Evolutionary conservation across 2,113 vertebrate species (phyloP).

Genomic region (Chaetodon auriga): DNA sequence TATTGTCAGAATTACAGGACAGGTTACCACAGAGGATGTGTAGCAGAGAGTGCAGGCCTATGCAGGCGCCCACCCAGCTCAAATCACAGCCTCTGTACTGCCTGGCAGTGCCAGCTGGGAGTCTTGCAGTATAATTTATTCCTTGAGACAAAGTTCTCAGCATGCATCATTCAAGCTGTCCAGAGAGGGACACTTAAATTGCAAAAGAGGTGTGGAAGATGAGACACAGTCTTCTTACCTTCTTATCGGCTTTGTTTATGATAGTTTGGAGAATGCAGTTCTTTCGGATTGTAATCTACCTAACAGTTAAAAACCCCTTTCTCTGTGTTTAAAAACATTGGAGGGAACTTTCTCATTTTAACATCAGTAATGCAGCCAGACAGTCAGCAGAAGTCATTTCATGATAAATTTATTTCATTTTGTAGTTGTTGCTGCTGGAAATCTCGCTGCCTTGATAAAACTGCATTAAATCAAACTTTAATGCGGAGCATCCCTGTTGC

Average conservation of each 20-base stretch:
- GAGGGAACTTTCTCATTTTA: background rate
- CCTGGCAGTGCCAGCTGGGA: constrained; percentile 59
- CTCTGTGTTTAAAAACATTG: background rate
- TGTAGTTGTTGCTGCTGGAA: constrained; percentile 38
- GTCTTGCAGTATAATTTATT: constrained; percentile 59
- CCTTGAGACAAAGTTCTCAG: constrained; percentile 30
- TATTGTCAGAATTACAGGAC: constrained; percentile 73
- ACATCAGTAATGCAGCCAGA: background rate
- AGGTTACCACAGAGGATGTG: constrained; percentile 73
- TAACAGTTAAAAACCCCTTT: background rate
- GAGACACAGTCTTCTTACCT: background rate
- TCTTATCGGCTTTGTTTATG: constrained; percentile 5
- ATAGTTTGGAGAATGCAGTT: background rate
- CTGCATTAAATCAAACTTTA: constrained; percentile 72
- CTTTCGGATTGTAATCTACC: background rate
- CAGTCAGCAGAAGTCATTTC: constrained; percentile 9
- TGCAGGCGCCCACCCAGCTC: constrained; percentile 56
- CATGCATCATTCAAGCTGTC: constrained; percentile 39
- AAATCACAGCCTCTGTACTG: constrained; percentile 59
- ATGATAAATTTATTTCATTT: constrained; percentile 9
- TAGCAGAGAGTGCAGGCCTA: constrained; percentile 46
- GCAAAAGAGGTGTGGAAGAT: constrained; percentile 26
- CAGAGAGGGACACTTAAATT: constrained; percentile 42
- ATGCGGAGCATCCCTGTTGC: constrained; percentile 45
- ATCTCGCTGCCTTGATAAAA: constrained; percentile 59